Percentiles rank a stretch among this genome's conserved stretches.
phyloP scores from a whole-genome alignment of 2,888 invertebrate genomes.

The Chesias legatella region DNA sequence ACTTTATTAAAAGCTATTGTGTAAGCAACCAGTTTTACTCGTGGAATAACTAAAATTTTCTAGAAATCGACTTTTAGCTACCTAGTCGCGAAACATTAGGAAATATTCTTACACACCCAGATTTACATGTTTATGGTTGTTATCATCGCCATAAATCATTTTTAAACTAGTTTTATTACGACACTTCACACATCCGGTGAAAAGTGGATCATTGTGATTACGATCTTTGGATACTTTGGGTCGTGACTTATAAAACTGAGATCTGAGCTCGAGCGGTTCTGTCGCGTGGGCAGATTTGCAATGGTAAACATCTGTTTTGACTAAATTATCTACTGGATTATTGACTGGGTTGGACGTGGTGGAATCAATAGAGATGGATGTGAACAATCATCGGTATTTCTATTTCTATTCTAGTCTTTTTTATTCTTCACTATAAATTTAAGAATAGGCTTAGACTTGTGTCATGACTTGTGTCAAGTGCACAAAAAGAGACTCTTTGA shows the following conservation, averaged over 20 bases:
- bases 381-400: too few species aligned
- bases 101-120: conserved; percentile 1
- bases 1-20: too few species aligned
- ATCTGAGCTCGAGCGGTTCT: conserved; percentile 23
- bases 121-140: conserved; percentile 15
- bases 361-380: background rate
- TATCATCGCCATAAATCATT: conserved; percentile 26
- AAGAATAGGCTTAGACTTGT: too few species aligned
- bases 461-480: too few species aligned
- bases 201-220: conserved; percentile 25
- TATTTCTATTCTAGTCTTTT: too few species aligned
- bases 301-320: conserved; percentile 39
- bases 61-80: background rate
- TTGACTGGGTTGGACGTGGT: conserved; percentile 3
- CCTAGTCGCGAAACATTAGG: conserved; percentile 2
- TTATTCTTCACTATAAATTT: too few species aligned
- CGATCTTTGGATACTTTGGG: conserved; percentile 1
- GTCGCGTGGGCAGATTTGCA: conserved; percentile 45
- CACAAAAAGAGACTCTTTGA: too few species aligned
- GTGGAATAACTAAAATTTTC: too few species aligned
- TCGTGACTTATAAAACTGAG: conserved; percentile 24
- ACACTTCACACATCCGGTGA: conserved; percentile 31
- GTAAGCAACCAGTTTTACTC: too few species aligned
- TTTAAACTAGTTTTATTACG: conserved; percentile 25
- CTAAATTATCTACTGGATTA: conserved; percentile 9